Base-by-base conservation (phyloP, 2,888 invertebrate species). In the Nineta flava region DNA sequence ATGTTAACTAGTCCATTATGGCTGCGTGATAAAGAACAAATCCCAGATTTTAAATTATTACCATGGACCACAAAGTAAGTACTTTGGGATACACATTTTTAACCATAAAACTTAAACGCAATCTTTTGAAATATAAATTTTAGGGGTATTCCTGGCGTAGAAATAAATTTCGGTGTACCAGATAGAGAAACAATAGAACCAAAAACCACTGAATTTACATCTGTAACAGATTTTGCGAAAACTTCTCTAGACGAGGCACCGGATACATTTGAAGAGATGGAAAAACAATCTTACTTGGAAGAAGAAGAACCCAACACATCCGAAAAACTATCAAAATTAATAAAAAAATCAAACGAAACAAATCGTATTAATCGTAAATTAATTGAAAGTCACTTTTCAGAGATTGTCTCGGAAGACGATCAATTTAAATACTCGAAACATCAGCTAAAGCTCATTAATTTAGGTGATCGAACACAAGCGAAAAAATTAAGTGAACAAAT, bases 1-100 rank as follows among this genome's bases (percentile, higher is more conserved):
- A 75, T 94, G 63, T 69, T 83, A 40, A 81, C 81, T 0, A 83
- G 84, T 61, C 91, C 93, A 0, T 63, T 92, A 3, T 93, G 92
- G 92, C 66, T 85, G 31, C 74, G 90, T 49, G 81, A 85, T 54
- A 70, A 77, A 57, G 83, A 86, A 61, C 69, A 72, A 13, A 71
- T 75, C 53, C 78, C 80, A 1, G 63, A 67, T 16, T 84, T 83
- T 61, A 66, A 72, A 53, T 61, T 87, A 7, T 61, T 85, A 41
- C 66, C 73, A 12, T 48, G 54, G 41, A 55, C 55, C 31, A 60
- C 61, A 52, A 57, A 57, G 65, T 64, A 60, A 55, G 53, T 10
- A 19, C 48, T 42, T 55, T 51, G 40, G 53, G 13, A 16, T 10
- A 19, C 5, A n/a, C 9, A 31, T 26, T 26, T 13, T 46, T 21